A percentile compares a stretch with the other conserved stretches of the same genome.
Evolutionary conservation across 2,113 vertebrate genomes (phyloP).

Genomic region (Lepisosteus oculatus): DNA sequence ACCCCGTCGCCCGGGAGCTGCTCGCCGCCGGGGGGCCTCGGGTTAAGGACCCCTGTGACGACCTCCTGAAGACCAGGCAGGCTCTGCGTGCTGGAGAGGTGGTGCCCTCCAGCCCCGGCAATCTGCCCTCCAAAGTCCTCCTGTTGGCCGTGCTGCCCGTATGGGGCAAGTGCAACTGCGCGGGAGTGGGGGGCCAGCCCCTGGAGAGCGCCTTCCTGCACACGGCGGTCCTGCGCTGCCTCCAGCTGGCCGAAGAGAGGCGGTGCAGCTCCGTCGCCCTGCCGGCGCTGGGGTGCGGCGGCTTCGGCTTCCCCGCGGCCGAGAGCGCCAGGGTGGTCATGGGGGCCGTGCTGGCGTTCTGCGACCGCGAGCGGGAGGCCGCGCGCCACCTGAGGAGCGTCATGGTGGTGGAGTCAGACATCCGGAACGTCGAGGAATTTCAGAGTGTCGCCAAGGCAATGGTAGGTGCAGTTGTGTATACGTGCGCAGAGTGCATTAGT

Average conservation of each 20-base stretch:
- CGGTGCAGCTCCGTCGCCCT: slow-evolving; percentile 31
- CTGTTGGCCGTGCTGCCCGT: slow-evolving; percentile 32
- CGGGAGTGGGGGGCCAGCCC: not conserved
- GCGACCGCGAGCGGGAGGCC: not conserved
- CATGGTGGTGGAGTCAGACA: slow-evolving; percentile 32
- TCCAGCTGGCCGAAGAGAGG: slow-evolving; percentile 26
- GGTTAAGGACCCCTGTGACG: slow-evolving; percentile 18
- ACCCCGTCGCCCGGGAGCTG: slow-evolving; percentile 23
- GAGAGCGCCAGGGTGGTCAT: slow-evolving; percentile 31
- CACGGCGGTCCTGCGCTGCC: slow-evolving; percentile 16
- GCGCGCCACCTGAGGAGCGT: slow-evolving; percentile 29
- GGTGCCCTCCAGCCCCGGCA: slow-evolving; percentile 25
- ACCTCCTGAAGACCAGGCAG: slow-evolving; percentile 23
- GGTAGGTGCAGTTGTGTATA: slow-evolving; percentile 21
- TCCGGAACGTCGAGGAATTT: slow-evolving; percentile 30
- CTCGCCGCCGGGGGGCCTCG: slow-evolving; percentile 28
- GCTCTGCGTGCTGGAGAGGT: slow-evolving; percentile 28
- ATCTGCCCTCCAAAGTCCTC: slow-evolving; percentile 29
- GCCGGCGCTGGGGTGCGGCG: slow-evolving; percentile 25
- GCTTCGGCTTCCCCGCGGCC: slow-evolving; percentile 30
- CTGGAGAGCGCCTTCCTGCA: slow-evolving; percentile 14
- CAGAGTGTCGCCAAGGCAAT: slow-evolving; percentile 19
- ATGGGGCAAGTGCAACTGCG: slow-evolving; percentile 6
- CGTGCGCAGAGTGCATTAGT: no score
- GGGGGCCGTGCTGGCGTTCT: slow-evolving; percentile 29